Evolutionary conservation across 2,888 invertebrate genomes (phyloP).

Genomic region (Tipula vernalis): DNA sequence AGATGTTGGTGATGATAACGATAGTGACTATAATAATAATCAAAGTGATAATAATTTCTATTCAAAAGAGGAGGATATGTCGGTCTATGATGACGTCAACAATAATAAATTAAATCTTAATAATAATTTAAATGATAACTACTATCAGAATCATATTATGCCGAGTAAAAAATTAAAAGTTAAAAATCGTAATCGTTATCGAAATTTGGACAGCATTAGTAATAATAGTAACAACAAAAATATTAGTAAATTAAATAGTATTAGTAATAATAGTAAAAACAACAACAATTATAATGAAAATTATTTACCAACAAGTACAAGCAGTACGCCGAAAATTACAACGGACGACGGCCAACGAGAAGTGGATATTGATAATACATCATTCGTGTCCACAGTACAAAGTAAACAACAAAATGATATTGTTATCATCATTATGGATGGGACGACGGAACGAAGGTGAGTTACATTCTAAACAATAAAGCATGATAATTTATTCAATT

Average conservation of each 20-base stretch:
- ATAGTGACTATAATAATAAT: slow-evolving; percentile 19
- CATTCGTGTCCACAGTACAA: background rate
- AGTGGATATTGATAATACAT: background rate
- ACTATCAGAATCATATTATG: background rate
- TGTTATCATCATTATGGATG: background rate
- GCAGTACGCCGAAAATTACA: background rate
- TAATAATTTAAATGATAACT: slow-evolving; percentile 6
- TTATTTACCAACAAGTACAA: background rate
- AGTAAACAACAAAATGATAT: background rate
- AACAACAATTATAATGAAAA: background rate
- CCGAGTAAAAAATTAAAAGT: background rate
- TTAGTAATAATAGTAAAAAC: background rate
- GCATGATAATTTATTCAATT: background rate
- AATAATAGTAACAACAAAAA: slow-evolving; percentile 12
- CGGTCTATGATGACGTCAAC: slow-evolving; percentile 33
- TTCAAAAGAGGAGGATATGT: slow-evolving; percentile 31
- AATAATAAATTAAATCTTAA: slow-evolving; percentile 32
- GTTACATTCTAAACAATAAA: no score
- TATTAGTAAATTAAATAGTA: background rate
- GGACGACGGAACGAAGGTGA: background rate
- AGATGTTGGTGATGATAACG: slow-evolving; percentile 16
- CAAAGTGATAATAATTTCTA: slow-evolving; percentile 21
- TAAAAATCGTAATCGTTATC: background rate
- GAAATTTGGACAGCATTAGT: background rate
- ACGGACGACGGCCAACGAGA: background rate